phyloP scores from a whole-genome alignment of 2,113 vertebrate genomes.

The Anhinga anhinga region DNA sequence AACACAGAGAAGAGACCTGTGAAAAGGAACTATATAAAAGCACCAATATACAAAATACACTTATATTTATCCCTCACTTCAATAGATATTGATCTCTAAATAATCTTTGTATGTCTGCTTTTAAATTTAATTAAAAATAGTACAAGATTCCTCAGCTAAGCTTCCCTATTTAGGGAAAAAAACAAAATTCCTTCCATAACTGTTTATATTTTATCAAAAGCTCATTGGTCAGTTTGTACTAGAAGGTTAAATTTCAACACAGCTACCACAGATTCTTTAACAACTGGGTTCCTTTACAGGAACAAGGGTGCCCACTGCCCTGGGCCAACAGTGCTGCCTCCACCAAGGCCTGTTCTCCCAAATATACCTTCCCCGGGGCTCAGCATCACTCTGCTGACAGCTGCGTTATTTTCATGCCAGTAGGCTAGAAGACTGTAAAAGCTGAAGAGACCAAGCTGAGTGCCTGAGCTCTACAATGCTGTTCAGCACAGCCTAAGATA shows the following conservation, averaged over 20 bases:
- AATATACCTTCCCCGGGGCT: neutral
- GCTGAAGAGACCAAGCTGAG: neutral
- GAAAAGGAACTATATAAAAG: neutral
- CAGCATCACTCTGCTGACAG: neutral
- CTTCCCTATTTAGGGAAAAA: neutral
- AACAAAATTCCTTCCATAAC: neutral
- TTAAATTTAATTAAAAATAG: slow-evolving; percentile 9
- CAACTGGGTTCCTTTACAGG: neutral
- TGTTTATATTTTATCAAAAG: neutral
- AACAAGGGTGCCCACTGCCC: neutral
- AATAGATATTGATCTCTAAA: neutral
- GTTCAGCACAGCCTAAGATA: neutral
- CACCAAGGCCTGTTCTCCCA: neutral
- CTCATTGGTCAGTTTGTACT: neutral
- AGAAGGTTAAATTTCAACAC: neutral
- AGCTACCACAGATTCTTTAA: neutral
- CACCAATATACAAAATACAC: neutral
- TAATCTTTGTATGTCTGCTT: neutral
- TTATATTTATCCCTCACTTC: neutral
- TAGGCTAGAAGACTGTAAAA: neutral
- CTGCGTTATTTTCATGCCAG: neutral
- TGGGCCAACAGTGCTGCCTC: neutral
- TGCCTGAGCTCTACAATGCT: neutral
- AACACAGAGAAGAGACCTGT: slow-evolving; percentile 17
- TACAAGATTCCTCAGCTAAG: neutral